These are phyloP conservation scores for Lutraria rhynchaena DNA, from an alignment of 1,140 invertebrate genomes.

Conservation along the genomic window DNA sequence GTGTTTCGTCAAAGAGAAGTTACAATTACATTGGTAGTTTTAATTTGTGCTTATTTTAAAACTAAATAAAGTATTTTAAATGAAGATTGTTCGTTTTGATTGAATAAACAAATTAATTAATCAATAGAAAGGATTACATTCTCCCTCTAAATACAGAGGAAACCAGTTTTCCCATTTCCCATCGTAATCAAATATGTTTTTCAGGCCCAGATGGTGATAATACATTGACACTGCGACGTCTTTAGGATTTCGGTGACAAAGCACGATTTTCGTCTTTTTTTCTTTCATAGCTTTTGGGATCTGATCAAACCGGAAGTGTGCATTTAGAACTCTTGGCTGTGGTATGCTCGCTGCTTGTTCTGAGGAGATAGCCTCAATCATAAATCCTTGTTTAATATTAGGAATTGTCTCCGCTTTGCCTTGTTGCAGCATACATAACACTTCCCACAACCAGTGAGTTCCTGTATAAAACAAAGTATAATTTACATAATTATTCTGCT, in stretches of 20 bases:
- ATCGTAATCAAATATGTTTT: conserved; percentile 58
- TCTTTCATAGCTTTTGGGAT: conserved; percentile 49
- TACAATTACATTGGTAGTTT: too few species aligned
- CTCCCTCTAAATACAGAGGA: conserved; percentile 58
- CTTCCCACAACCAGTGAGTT: conserved; percentile 68
- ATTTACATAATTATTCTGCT: too few species aligned
- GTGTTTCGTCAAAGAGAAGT: too few species aligned
- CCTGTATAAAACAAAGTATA: too few species aligned
- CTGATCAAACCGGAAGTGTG: conserved; percentile 51
- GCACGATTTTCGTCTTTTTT: conserved; percentile 34
- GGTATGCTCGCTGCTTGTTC: conserved; percentile 32
- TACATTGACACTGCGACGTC: conserved; percentile 69
- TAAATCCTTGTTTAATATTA: conserved; percentile 33
- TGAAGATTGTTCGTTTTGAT: too few species aligned
- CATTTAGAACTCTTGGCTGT: conserved; percentile 61
- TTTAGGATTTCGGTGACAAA: conserved; percentile 65
- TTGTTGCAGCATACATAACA: conserved; percentile 52
- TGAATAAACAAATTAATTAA: too few species aligned
- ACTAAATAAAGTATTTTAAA: too few species aligned
- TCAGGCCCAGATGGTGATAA: conserved; percentile 58
- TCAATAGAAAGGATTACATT: too few species aligned
- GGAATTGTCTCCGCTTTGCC: conserved; percentile 58
- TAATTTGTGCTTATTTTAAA: too few species aligned
- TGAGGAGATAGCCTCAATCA: conserved; percentile 46
- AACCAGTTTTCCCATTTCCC: conserved; percentile 64